phyloP scores from a whole-genome alignment of 92 coral and sea anemone species.

The Paragorgia papillata region DNA sequence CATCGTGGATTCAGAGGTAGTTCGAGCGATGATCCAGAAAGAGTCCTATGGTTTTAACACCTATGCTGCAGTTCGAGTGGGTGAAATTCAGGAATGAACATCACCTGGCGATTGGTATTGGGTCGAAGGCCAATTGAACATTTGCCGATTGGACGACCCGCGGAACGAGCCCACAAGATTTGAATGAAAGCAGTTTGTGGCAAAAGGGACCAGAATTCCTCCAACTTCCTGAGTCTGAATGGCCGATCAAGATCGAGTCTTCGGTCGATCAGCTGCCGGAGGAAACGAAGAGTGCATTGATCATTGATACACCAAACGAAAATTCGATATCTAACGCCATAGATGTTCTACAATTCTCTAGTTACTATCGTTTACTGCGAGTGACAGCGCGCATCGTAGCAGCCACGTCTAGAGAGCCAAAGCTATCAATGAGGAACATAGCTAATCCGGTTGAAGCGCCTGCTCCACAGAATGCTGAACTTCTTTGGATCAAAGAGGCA shows the following conservation, averaged over 20 bases:
- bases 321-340: neutral
- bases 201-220: constrained; percentile 69
- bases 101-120: constrained; percentile 51
- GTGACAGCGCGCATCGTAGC: constrained; percentile 61
- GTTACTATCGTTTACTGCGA: constrained; percentile 44
- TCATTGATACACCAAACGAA: neutral
- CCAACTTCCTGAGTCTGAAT: constrained; percentile 44
- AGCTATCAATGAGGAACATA: constrained; percentile 52
- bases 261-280: constrained; percentile 27
- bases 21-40: constrained; percentile 59
- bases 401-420: constrained; percentile 36
- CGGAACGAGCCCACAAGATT: constrained; percentile 59
- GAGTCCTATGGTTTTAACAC: constrained; percentile 64
- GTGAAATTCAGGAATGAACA: constrained; percentile 62
- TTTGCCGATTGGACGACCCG: constrained; percentile 69
- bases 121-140: constrained; percentile 50
- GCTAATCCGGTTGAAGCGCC: constrained; percentile 18
- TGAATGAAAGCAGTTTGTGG: constrained; percentile 55
- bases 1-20: constrained; percentile 62
- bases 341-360: constrained; percentile 45
- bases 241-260: constrained; percentile 46
- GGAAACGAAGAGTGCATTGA: constrained; percentile 14
- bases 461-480: constrained; percentile 53
- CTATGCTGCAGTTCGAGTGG: constrained; percentile 59
- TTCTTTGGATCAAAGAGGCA: constrained; percentile 61